These are phyloP conservation scores for Danaus melanippus DNA, from an alignment of 1,140 invertebrate species.

Conservation along the genomic window DNA sequence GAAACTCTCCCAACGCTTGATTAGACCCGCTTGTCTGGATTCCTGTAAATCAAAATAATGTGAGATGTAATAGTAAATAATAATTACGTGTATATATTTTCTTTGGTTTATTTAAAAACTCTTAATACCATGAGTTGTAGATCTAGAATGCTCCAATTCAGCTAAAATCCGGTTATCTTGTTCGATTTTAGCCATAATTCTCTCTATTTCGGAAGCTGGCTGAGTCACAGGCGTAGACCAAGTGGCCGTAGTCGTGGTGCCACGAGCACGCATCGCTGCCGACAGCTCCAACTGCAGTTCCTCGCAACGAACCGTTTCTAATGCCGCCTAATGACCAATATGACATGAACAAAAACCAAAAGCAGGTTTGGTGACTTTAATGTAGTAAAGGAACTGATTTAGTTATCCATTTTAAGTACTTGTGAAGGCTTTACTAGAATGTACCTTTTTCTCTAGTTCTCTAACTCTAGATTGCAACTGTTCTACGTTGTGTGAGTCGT, in stretches of 20 bases:
- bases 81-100: too few relatives aligned
- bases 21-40: constrained; percentile 73
- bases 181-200: constrained; percentile 95
- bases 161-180: constrained; percentile 90
- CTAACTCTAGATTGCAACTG: constrained; percentile 85
- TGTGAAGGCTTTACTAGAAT: too few relatives aligned
- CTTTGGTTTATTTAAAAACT: too few relatives aligned
- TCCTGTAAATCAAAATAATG: constrained; percentile 41
- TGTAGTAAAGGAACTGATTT: too few relatives aligned
- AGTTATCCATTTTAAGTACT: too few relatives aligned
- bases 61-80: background rate
- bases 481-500: constrained; percentile 76
- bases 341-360: background rate
- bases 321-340: constrained; percentile 72
- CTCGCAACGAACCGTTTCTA: constrained; percentile 91
- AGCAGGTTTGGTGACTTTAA: background rate
- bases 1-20: constrained; percentile 73
- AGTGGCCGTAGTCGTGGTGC: constrained; percentile 51
- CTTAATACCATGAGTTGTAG: constrained; percentile 65
- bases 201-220: constrained; percentile 88
- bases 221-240: constrained; percentile 70
- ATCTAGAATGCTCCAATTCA: constrained; percentile 87
- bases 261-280: constrained; percentile 66
- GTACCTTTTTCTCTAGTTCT: constrained; percentile 77
- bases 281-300: constrained; percentile 90